phyloP scores from a whole-genome alignment of 2,797 vertebrate genomes.

The Myotis pilosus region DNA sequence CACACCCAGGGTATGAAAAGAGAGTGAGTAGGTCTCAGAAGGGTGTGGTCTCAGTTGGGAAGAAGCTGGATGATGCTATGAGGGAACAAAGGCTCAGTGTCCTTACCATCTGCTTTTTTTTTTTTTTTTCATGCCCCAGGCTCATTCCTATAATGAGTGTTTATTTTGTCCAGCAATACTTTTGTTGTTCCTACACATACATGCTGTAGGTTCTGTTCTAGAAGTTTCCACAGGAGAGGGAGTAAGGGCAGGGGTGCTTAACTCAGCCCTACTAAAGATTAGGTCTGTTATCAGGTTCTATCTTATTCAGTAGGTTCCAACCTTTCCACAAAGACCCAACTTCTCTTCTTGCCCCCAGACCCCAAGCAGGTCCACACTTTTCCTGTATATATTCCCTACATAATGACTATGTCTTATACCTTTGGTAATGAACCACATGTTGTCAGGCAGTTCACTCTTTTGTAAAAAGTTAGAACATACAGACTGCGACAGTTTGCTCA shows the following conservation, averaged over 20 bases:
- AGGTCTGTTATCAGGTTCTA: neutral
- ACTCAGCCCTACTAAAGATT: neutral
- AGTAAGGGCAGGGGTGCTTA: neutral
- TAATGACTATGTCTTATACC: neutral
- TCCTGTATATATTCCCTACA: neutral
- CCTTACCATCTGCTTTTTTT: neutral
- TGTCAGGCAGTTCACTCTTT: conserved; percentile 12
- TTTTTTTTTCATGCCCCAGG: neutral
- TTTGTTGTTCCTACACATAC: neutral
- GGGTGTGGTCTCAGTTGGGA: conserved; percentile 38
- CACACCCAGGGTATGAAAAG: neutral
- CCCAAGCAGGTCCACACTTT: neutral
- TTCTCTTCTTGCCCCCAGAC: neutral
- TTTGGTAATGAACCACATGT: neutral
- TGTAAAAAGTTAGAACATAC: neutral
- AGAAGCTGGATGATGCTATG: neutral
- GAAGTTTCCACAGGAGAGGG: neutral
- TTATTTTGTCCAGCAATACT: neutral
- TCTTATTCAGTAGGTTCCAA: neutral
- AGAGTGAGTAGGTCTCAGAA: neutral
- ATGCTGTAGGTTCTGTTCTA: neutral
- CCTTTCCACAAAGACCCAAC: neutral
- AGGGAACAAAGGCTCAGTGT: neutral
- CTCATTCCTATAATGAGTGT: neutral
- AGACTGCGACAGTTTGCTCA: neutral